A percentile compares a stretch with the other conserved stretches of the same genome.
Evolutionary conservation across 1,140 invertebrate genomes (phyloP).

Genomic region (Hyphantria cunea): DNA sequence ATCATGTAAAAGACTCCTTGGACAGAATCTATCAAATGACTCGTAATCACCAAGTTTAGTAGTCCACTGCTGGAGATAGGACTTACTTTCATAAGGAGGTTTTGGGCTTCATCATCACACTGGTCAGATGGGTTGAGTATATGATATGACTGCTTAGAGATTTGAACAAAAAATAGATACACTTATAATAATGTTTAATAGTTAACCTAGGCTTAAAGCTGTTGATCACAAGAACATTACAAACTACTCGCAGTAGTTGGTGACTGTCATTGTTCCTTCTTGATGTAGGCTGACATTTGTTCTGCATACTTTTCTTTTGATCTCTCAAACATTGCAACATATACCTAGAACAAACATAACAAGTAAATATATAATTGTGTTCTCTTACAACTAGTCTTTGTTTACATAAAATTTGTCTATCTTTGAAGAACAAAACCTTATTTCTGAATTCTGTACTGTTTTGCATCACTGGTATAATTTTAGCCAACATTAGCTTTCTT

Average conservation of each 20-base stretch:
- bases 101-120: neutral
- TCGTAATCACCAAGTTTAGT: no score
- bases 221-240: conserved; percentile 67
- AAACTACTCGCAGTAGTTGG: conserved; percentile 37
- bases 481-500: no score
- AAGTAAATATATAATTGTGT: conserved; percentile 10
- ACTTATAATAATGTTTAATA: conserved; percentile 30
- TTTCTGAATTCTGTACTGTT: no score
- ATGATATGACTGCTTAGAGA: no score
- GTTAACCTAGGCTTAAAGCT: conserved; percentile 71
- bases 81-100: conserved; percentile 5
- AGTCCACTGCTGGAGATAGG: no score
- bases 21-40: no score
- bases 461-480: no score
- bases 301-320: conserved; percentile 90
- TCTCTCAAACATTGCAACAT: conserved; percentile 90
- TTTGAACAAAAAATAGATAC: neutral
- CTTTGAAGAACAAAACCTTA: no score
- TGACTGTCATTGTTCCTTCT: conserved; percentile 72
- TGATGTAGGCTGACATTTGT: conserved; percentile 86
- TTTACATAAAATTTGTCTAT: no score
- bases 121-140: no score
- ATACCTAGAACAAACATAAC: conserved; percentile 82
- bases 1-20: no score
- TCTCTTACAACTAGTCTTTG: no score